Conservation (phyloP, 1,140 invertebrate genomes). For the Holcopasites calliopsidis region DNA sequence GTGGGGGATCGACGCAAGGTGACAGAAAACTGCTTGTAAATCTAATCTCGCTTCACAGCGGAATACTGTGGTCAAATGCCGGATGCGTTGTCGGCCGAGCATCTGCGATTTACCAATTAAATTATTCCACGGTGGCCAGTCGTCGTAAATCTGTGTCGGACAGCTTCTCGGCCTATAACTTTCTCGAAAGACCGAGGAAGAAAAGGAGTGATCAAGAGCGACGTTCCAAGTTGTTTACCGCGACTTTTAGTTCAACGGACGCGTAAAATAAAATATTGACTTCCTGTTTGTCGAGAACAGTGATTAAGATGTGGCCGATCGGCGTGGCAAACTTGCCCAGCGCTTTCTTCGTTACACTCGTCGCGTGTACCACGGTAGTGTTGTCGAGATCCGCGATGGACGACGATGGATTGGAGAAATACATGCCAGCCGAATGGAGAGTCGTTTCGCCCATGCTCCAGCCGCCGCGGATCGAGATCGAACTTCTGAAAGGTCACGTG, state of each 20-base stretch:
- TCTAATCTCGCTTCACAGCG: conserved; percentile 41
- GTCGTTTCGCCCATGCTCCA: background rate
- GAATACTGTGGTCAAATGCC: conserved; percentile 17
- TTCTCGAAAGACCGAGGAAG: no score
- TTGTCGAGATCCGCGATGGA: background rate
- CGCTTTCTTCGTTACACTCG: background rate
- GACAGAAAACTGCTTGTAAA: conserved; percentile 4
- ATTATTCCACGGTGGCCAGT: background rate
- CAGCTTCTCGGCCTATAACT: no score
- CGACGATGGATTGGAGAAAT: background rate
- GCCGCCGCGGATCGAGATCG: conserved; percentile 14
- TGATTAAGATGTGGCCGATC: background rate
- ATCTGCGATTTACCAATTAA: background rate
- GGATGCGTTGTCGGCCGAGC: conserved; percentile 14
- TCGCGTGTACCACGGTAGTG: background rate
- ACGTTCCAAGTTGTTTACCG: no score
- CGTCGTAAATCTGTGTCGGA: background rate
- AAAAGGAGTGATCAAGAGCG: no score
- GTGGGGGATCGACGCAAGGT: background rate
- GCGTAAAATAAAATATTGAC: no score
- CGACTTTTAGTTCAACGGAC: no score
- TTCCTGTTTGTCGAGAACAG: background rate
- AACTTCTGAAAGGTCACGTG: background rate
- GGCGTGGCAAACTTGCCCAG: no score
- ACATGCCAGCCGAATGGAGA: background rate